Conservation (phyloP, 2,113 vertebrate species). For the Lamprologus ornatipinnis region DNA sequence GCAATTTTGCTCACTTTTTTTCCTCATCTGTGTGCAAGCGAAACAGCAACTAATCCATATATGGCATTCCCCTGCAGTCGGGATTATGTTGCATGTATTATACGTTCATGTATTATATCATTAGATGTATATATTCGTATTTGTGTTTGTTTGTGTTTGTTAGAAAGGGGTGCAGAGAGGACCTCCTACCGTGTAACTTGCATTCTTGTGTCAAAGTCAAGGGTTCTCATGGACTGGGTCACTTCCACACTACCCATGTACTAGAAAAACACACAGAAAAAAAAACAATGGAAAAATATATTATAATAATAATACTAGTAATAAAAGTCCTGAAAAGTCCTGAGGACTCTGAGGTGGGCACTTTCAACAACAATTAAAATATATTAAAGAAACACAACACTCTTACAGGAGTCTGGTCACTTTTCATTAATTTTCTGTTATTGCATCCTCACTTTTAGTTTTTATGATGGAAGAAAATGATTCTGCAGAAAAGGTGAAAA, state of each 20-base stretch:
- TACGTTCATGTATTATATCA: not conserved
- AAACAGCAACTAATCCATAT: not conserved
- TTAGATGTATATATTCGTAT: not conserved
- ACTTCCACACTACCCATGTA: slow-evolving; percentile 90
- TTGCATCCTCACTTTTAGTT: not conserved
- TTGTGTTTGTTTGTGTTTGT: not conserved
- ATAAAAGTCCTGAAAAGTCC: not conserved
- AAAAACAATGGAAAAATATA: not conserved
- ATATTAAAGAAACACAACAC: not conserved
- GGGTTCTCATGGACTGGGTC: slow-evolving; percentile 87
- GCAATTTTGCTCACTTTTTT: not conserved
- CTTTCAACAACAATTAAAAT: not conserved
- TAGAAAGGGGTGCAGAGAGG: not conserved
- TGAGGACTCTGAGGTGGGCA: not conserved
- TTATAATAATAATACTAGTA: not conserved
- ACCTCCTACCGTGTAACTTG: slow-evolving; percentile 86
- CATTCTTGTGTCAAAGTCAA: slow-evolving; percentile 86
- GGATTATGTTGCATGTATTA: not conserved
- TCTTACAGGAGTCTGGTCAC: not conserved
- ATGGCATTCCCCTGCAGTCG: not conserved
- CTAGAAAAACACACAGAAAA: slow-evolving; percentile 55
- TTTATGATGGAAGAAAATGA: not conserved
- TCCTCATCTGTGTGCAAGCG: not conserved
- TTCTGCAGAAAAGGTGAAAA: not conserved
- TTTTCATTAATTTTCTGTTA: not conserved